Conservation (phyloP, 2,797 vertebrate species). For the Pseudopleuronectes americanus region DNA sequence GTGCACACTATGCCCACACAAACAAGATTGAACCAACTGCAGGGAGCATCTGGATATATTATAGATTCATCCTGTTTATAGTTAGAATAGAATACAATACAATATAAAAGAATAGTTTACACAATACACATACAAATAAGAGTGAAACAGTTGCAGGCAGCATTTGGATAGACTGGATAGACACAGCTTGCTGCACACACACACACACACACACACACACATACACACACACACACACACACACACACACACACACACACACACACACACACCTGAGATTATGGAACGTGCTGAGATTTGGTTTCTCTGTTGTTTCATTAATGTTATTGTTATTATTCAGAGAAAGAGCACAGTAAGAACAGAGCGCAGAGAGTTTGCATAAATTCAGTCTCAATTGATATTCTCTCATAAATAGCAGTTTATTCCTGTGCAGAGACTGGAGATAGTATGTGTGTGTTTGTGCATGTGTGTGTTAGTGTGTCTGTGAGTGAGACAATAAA, state of each 20-base stretch:
- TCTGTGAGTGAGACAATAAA: background rate
- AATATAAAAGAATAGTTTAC: background rate
- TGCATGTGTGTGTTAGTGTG: background rate
- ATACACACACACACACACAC: too few relatives aligned
- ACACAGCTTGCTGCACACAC: too few relatives aligned
- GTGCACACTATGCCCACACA: too few relatives aligned
- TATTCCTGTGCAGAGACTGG: slow-evolving; percentile 14
- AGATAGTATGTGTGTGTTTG: background rate
- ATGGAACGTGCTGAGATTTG: slow-evolving; percentile 17
- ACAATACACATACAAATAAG: too few relatives aligned
- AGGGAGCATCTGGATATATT: too few relatives aligned
- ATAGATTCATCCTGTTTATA: slow-evolving; percentile 3
- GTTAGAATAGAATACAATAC: background rate
- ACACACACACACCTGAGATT: background rate
- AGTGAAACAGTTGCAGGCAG: too few relatives aligned
- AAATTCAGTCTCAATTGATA: slow-evolving; percentile 18
- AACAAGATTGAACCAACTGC: too few relatives aligned
- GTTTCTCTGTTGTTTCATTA: slow-evolving; percentile 10
- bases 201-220: too few relatives aligned
- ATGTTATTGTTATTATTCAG: slow-evolving; percentile 27
- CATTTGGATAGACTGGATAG: background rate
- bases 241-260: too few relatives aligned
- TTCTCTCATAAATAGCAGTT: slow-evolving; percentile 36
- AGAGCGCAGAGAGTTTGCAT: slow-evolving; percentile 19
- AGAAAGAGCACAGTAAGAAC: slow-evolving; percentile 10